Evolutionary conservation across 2,888 invertebrate species (phyloP).

Genomic region (Cerceris ruficornis): DNA sequence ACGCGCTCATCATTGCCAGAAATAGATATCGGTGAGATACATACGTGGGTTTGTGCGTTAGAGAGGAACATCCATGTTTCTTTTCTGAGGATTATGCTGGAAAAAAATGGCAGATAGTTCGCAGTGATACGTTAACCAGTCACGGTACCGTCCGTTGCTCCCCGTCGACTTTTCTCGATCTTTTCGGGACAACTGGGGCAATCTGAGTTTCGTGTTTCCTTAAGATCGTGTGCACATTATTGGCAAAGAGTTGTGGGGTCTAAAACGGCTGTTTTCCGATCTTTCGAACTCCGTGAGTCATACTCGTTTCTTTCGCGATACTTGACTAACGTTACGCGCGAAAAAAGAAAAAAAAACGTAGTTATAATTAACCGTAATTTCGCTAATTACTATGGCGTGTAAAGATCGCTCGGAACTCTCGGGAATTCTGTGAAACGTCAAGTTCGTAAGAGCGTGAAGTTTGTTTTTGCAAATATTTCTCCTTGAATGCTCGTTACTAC

Average conservation of each 20-base stretch:
- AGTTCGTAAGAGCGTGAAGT: no score
- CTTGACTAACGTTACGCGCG: no score
- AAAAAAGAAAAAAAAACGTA: no score
- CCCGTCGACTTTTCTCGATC: not conserved
- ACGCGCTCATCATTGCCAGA: conserved; percentile 77
- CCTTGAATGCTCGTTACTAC: no score
- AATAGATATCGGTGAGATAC: conserved; percentile 72
- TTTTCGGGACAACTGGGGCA: not conserved
- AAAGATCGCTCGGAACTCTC: no score
- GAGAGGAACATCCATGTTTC: conserved; percentile 54
- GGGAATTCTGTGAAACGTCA: no score
- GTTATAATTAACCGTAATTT: no score
- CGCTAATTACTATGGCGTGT: no score
- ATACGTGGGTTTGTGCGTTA: conserved; percentile 71
- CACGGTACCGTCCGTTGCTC: not conserved
- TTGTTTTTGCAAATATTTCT: no score
- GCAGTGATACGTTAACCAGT: conserved; percentile 24
- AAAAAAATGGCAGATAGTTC: conserved; percentile 52
- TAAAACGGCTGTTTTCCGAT: not conserved
- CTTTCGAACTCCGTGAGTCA: not conserved
- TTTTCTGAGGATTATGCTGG: conserved; percentile 38
- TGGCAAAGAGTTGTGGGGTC: not conserved
- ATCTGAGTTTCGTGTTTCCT: not conserved
- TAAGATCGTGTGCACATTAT: not conserved
- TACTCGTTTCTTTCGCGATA: not conserved